Evolutionary conservation across 2,113 vertebrate species (phyloP).

Genomic region (Poicephalus meyeri): DNA sequence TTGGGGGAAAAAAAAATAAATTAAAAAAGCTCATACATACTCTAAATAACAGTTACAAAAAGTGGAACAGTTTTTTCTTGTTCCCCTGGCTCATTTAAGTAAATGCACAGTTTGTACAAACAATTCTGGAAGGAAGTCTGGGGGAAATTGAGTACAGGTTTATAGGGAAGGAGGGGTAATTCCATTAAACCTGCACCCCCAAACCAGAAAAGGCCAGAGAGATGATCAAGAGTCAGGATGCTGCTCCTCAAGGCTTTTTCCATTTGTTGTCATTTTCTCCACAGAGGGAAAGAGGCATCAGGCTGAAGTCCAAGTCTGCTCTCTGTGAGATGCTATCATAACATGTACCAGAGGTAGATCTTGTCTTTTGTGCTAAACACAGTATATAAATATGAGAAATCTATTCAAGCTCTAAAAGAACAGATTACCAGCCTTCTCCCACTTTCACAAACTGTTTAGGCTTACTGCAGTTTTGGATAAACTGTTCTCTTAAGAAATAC

Average conservation of each 20-base stretch:
- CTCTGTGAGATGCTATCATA: not conserved
- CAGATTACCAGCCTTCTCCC: not conserved
- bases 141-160: not conserved
- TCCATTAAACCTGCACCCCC: not conserved
- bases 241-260: not conserved
- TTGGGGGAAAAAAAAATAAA: not conserved
- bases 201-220: not conserved
- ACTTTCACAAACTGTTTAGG: not conserved
- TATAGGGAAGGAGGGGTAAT: not conserved
- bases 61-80: not conserved
- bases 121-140: not conserved
- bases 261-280: not conserved
- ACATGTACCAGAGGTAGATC: not conserved
- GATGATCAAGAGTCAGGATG: not conserved
- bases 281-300: not conserved
- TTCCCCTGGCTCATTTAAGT: not conserved
- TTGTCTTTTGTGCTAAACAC: not conserved
- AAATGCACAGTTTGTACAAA: not conserved
- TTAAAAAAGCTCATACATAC: not conserved
- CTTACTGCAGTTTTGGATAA: not conserved
- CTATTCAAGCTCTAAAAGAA: not conserved
- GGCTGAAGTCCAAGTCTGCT: not conserved
- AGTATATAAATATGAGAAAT: not conserved
- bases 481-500: not conserved
- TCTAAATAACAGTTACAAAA: not conserved